Evolutionary conservation across 2,113 vertebrate species (phyloP).

Genomic region (Crotalus viridis): DNA sequence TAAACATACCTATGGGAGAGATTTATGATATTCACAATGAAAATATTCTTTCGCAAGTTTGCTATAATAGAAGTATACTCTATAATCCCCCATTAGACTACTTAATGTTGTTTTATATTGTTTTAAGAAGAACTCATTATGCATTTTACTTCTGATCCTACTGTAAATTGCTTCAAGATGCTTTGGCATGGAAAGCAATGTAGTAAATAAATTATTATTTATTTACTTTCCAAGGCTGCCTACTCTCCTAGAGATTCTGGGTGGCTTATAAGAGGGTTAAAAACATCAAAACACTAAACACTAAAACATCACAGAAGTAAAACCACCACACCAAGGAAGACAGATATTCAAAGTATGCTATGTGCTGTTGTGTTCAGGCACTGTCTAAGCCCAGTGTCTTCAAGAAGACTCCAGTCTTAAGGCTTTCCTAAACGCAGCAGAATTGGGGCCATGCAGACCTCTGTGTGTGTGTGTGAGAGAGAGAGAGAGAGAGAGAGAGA

Average conservation of each 20-base stretch:
- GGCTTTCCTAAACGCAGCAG: neutral
- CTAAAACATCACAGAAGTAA: neutral
- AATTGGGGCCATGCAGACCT: neutral
- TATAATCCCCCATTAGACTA: neutral
- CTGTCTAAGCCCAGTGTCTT: neutral
- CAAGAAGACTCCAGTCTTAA: neutral
- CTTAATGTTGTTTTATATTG: neutral
- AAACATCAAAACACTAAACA: neutral
- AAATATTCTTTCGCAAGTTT: neutral
- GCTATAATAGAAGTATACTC: neutral
- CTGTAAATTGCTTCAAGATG: neutral
- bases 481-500: too few relatives aligned
- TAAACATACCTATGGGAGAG: slow-evolving; percentile 88
- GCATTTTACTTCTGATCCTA: neutral
- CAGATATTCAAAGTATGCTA: neutral
- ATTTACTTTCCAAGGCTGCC: neutral
- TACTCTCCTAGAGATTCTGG: neutral
- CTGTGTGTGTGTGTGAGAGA: too few relatives aligned
- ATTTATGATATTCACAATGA: neutral
- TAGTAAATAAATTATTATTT: neutral
- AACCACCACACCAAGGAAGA: neutral
- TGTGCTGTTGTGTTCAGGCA: neutral
- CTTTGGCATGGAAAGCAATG: neutral
- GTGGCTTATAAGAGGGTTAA: neutral
- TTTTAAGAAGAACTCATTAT: neutral